Conservation (phyloP, 2,113 vertebrate genomes). For the Gorsachius goisagi region DNA sequence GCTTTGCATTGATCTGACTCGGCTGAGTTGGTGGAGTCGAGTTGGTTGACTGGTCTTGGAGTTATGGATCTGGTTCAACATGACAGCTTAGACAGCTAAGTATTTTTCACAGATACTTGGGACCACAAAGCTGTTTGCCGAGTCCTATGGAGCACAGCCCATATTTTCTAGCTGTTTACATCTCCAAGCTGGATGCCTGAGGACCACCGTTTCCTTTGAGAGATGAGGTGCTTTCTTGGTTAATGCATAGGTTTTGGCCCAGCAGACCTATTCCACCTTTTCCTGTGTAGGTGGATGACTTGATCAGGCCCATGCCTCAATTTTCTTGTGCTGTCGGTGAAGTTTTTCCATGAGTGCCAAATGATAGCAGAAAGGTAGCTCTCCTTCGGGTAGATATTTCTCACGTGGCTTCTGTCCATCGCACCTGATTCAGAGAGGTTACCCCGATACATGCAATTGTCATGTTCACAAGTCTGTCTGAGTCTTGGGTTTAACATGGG, state of each 20-base stretch:
- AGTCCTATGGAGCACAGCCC: background rate
- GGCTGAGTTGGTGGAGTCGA: background rate
- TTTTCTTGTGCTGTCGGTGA: background rate
- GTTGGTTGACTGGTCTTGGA: background rate
- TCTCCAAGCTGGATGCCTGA: background rate
- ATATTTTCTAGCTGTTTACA: background rate
- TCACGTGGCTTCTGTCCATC: background rate
- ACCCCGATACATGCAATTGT: rapidly evolving
- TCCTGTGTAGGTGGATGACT: background rate
- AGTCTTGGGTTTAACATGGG: background rate
- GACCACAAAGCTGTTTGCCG: background rate
- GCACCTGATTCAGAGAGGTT: background rate
- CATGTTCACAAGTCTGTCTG: background rate
- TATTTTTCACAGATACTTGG: background rate
- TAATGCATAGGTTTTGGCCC: background rate
- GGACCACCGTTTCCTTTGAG: background rate
- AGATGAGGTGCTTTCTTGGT: background rate
- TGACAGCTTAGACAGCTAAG: background rate
- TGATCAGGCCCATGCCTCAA: background rate
- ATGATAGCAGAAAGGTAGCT: background rate
- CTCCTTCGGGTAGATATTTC: background rate
- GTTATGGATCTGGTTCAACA: background rate
- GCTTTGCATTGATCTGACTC: background rate
- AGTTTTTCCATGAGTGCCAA: background rate
- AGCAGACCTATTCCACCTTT: background rate